Conservation (phyloP, 2,888 invertebrate genomes). For the Melipona beecheii region DNA sequence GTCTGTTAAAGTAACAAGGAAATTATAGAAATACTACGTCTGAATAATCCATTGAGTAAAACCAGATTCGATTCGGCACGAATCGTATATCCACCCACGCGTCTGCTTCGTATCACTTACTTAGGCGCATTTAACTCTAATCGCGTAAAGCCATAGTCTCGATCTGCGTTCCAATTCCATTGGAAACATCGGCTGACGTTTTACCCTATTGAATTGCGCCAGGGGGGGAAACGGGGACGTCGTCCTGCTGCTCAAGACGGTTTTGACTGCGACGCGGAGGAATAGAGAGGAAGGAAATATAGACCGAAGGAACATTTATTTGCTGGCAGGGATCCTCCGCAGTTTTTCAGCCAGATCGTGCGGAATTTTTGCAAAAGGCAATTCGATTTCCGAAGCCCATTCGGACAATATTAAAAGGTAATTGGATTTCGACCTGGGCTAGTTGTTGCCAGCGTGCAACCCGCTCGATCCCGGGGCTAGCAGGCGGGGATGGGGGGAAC, state of each 20-base stretch:
- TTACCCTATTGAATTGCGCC: slow-evolving; percentile 53
- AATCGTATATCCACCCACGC: not conserved
- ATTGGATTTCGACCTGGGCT: slow-evolving; percentile 78
- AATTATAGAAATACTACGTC: not conserved
- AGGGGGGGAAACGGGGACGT: slow-evolving; percentile 23
- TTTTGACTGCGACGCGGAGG: slow-evolving; percentile 51
- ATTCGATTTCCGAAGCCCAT: slow-evolving; percentile 72
- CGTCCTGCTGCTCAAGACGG: slow-evolving; percentile 47
- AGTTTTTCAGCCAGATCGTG: slow-evolving; percentile 61
- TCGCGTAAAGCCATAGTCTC: slow-evolving; percentile 40
- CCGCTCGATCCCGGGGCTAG: slow-evolving; percentile 41
- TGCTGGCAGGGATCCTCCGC: slow-evolving; percentile 64
- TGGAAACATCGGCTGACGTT: slow-evolving; percentile 56
- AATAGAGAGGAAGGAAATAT: slow-evolving; percentile 47
- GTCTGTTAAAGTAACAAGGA: not conserved
- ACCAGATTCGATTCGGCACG: not conserved
- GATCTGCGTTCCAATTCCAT: slow-evolving; percentile 55
- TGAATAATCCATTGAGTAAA: not conserved
- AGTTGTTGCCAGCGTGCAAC: slow-evolving; percentile 65
- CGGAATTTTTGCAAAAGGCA: slow-evolving; percentile 59
- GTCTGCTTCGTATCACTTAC: slow-evolving; percentile 18
- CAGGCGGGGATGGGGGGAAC: slow-evolving; percentile 6
- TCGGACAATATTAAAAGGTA: slow-evolving; percentile 79
- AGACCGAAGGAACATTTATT: slow-evolving; percentile 61
- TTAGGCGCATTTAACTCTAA: slow-evolving; percentile 27